Conservation (phyloP, 2,888 invertebrate species). For the Oxystoma pomonae region DNA sequence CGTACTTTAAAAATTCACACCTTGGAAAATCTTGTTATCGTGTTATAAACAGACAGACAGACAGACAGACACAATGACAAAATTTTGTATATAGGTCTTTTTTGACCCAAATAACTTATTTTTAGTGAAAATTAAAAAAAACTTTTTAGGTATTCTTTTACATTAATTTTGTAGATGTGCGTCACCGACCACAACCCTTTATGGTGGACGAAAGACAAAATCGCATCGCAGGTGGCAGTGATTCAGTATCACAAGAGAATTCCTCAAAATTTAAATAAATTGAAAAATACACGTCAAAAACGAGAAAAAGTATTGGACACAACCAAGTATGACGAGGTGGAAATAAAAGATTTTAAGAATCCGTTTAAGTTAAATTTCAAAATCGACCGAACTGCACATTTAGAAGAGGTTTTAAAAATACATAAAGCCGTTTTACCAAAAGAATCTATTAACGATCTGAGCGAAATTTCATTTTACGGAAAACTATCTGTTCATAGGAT, state of each 20-base stretch:
- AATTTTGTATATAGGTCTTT: no score
- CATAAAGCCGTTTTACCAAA: slow-evolving; percentile 19
- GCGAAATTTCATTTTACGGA: slow-evolving; percentile 21
- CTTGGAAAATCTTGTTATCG: no score
- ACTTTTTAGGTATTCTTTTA: background rate
- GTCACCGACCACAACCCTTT: slow-evolving; percentile 22
- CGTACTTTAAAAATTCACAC: no score
- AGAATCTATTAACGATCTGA: slow-evolving; percentile 3
- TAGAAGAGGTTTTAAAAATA: background rate
- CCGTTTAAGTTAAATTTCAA: slow-evolving; percentile 20
- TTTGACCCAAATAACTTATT: no score
- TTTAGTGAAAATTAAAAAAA: no score
- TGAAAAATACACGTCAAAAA: no score
- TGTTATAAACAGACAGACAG: no score
- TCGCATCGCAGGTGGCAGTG: background rate
- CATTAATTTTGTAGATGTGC: slow-evolving; percentile 26
- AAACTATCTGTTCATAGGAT: slow-evolving; percentile 26
- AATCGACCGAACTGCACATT: background rate
- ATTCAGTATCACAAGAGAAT: background rate
- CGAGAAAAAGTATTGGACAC: slow-evolving; percentile 11
- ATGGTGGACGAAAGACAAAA: slow-evolving; percentile 20
- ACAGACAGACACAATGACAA: no score
- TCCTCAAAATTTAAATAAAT: background rate
- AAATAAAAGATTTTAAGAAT: slow-evolving; percentile 9
- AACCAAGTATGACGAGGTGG: slow-evolving; percentile 9